Base-by-base conservation (phyloP, 2,797 vertebrate species). In the Craterocephalus amniculus region DNA sequence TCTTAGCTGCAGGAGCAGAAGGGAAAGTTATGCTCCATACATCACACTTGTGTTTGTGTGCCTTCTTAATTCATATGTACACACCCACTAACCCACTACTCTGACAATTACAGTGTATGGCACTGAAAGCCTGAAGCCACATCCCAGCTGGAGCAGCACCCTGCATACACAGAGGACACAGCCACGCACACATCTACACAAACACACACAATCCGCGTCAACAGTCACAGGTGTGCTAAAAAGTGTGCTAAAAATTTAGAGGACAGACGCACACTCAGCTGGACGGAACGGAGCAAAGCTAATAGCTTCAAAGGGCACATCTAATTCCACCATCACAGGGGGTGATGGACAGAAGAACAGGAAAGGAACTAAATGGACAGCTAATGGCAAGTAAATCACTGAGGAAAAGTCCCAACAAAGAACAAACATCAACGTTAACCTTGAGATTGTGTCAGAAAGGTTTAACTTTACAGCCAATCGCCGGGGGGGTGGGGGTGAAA, bases 81-180 rank as follows among this genome's bases (percentile, higher is more conserved):
- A 79, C 65, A 69, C 34, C 58, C 73, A 75, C 66, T 79, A 63
- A 78, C 57, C 58, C 69, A 36, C 84, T 76, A 36, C 84, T 74
- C 88, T 93, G 91, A 91, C 88, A 86, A 81, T 92, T 87, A 93
- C 88, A 87, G 79, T 70, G 76, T 68, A 68, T 91, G 89, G 85
- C 91, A 93, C 67, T 87, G 81, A 91, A 88, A 92, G 90, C 92
- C 91, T 84, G 83, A 75, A 92, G 91, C 85, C 72, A 81, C 78
- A 76, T 88, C 83, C 74, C 81, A 84, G 84, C 87, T 81, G 62
- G 65, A 83, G 75, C 87, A 86, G 83, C 82, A 86, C 89, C 86
- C 86, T 83, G 84, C 86, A 79, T 89, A 80, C 65, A 79, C 84
- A 91, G 67, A 90, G 88, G 88, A 88, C 86, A 87, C 56, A 51